Conservation (phyloP, 1,140 invertebrate genomes). For the Drosophila lacteicornis region DNA sequence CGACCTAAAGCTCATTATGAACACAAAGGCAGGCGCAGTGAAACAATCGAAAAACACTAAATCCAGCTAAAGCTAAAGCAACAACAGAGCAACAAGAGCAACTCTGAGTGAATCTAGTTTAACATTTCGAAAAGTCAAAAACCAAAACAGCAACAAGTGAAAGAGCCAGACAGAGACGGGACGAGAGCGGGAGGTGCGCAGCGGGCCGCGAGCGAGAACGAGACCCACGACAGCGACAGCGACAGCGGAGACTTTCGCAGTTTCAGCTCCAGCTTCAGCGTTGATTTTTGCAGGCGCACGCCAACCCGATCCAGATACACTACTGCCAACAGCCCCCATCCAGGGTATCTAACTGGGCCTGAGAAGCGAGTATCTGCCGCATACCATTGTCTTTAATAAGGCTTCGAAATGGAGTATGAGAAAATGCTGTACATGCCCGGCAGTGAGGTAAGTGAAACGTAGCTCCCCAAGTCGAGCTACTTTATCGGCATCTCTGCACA, state of each 20-base stretch:
- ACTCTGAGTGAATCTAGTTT: constrained; percentile 52
- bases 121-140: constrained; percentile 55
- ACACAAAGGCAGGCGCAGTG: constrained; percentile 50
- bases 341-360: constrained; percentile 28
- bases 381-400: constrained; percentile 30
- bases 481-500: constrained; percentile 16
- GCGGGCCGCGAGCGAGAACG: constrained; percentile 35
- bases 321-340: constrained; percentile 16
- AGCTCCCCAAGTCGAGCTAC: not conserved
- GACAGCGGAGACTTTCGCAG: constrained; percentile 68
- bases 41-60: constrained; percentile 36
- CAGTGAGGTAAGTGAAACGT: constrained; percentile 63
- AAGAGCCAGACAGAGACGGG: constrained; percentile 46
- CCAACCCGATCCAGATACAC: constrained; percentile 38
- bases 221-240: constrained; percentile 37
- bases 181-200: constrained; percentile 32
- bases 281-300: constrained; percentile 65
- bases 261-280: constrained; percentile 5
- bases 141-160: constrained; percentile 64
- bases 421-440: constrained; percentile 71
- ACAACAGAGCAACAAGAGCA: not conserved
- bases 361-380: constrained; percentile 32
- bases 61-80: constrained; percentile 8
- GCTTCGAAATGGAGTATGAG: constrained; percentile 76
- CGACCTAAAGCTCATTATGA: constrained; percentile 54